Evolutionary conservation across 2,113 vertebrate species (phyloP).

Genomic region (Thamnaconus septentrionalis): DNA sequence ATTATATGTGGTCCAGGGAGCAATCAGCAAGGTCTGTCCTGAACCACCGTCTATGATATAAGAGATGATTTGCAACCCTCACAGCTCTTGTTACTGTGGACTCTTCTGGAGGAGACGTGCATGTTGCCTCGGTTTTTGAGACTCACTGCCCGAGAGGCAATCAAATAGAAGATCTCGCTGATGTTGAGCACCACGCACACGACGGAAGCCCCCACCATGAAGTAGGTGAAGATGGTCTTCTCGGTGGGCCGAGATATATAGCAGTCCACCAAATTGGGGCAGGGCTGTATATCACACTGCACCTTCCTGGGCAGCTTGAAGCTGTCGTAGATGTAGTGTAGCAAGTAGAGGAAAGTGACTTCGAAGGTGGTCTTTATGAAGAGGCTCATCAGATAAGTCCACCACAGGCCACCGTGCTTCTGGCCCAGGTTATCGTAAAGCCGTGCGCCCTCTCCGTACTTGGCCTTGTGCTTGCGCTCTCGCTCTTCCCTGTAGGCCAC

Average conservation of each 20-base stretch:
- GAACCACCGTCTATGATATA: neutral
- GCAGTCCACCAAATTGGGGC: conserved; percentile 80
- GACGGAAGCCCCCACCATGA: conserved; percentile 79
- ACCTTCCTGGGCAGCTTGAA: conserved; percentile 79
- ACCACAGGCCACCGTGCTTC: conserved; percentile 88
- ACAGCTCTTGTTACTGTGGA: neutral
- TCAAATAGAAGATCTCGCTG: conserved; percentile 78
- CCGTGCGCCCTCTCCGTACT: conserved; percentile 57
- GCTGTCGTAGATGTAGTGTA: conserved; percentile 76
- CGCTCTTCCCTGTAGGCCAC: conserved; percentile 78
- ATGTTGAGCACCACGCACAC: conserved; percentile 81
- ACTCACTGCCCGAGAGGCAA: conserved; percentile 63
- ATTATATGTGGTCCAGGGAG: no score
- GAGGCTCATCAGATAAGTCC: conserved; percentile 85
- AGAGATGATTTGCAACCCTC: conserved; percentile 2
- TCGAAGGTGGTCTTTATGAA: conserved; percentile 78
- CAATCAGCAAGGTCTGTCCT: neutral
- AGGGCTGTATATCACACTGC: conserved; percentile 73
- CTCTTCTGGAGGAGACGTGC: conserved; percentile 13
- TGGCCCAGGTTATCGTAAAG: conserved; percentile 79
- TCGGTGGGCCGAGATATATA: conserved; percentile 81
- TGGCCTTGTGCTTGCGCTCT: conserved; percentile 68
- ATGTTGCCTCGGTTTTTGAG: conserved; percentile 28
- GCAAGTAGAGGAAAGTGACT: conserved; percentile 76
- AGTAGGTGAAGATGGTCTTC: conserved; percentile 83